phyloP scores from a whole-genome alignment of 2,797 vertebrate species.

The Molossus alvarezi region DNA sequence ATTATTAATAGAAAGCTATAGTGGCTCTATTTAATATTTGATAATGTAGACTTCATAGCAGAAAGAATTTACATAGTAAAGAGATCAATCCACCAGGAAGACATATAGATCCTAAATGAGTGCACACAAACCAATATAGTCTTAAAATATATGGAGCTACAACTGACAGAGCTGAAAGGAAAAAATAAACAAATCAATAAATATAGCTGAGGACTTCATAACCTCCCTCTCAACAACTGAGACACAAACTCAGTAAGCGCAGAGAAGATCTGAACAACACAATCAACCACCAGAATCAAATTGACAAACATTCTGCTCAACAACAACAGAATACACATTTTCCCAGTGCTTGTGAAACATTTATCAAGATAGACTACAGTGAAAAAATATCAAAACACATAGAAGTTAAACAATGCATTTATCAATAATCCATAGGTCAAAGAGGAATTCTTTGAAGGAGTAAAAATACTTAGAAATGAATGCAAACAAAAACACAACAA shows the following conservation, averaged over 20 bases:
- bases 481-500: background rate
- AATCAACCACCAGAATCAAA: background rate
- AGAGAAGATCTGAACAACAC: background rate
- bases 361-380: background rate
- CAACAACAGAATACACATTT: background rate
- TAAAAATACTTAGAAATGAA: background rate
- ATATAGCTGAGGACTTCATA: background rate
- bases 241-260: background rate
- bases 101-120: background rate
- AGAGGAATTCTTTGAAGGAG: background rate
- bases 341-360: background rate
- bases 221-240: background rate
- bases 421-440: slow-evolving; percentile 1
- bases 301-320: background rate
- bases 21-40: background rate
- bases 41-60: background rate
- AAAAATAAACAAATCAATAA: background rate
- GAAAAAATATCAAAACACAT: background rate
- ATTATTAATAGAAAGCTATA: background rate
- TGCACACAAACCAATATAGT: background rate
- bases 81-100: background rate
- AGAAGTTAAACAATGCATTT: background rate
- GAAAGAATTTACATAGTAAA: slow-evolving; percentile 10
- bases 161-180: background rate
- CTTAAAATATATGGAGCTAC: background rate